Evolutionary conservation across 2,888 invertebrate species (phyloP).

Genomic region (Trachelus troglodyta): DNA sequence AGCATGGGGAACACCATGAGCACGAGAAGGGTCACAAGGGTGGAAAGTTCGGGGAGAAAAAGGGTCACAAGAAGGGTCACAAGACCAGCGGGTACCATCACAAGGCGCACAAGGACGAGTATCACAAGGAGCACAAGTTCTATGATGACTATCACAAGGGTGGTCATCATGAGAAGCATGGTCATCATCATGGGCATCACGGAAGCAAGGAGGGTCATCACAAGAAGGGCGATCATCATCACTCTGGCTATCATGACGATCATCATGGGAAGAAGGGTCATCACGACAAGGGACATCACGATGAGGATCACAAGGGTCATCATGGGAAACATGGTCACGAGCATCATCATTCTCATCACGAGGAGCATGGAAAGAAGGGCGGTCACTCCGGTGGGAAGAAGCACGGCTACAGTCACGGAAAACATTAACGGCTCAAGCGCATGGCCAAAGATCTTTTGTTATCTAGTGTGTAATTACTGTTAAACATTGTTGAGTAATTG

Average conservation of each 20-base stretch:
- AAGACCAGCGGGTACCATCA: slow-evolving; percentile 84
- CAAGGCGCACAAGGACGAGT: slow-evolving; percentile 83
- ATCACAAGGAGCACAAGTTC: slow-evolving; percentile 82
- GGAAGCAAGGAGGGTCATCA: slow-evolving; percentile 72
- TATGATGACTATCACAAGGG: slow-evolving; percentile 80
- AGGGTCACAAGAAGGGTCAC: slow-evolving; percentile 82
- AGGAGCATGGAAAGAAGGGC: slow-evolving; percentile 72
- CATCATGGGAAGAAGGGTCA: slow-evolving; percentile 75
- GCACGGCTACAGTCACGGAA: slow-evolving; percentile 51
- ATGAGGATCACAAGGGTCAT: slow-evolving; percentile 75
- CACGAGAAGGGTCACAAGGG: slow-evolving; percentile 76
- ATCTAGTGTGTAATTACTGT: slow-evolving; percentile 5
- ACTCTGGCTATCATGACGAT: slow-evolving; percentile 73
- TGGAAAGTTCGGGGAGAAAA: slow-evolving; percentile 78
- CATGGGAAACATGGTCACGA: slow-evolving; percentile 74
- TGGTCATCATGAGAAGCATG: slow-evolving; percentile 77
- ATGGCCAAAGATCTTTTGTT: slow-evolving; percentile 15
- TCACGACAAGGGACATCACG: slow-evolving; percentile 75
- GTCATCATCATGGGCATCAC: slow-evolving; percentile 75
- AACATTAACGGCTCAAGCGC: not conserved
- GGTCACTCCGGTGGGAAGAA: slow-evolving; percentile 71
- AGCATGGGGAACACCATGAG: slow-evolving; percentile 76
- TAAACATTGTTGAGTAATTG: not conserved
- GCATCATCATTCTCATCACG: slow-evolving; percentile 72
- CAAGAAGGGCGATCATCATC: slow-evolving; percentile 75